Percentiles rank a stretch among this genome's conserved stretches.
Conservation (phyloP, 2,797 vertebrate species). For the Lacerta viridis region DNA sequence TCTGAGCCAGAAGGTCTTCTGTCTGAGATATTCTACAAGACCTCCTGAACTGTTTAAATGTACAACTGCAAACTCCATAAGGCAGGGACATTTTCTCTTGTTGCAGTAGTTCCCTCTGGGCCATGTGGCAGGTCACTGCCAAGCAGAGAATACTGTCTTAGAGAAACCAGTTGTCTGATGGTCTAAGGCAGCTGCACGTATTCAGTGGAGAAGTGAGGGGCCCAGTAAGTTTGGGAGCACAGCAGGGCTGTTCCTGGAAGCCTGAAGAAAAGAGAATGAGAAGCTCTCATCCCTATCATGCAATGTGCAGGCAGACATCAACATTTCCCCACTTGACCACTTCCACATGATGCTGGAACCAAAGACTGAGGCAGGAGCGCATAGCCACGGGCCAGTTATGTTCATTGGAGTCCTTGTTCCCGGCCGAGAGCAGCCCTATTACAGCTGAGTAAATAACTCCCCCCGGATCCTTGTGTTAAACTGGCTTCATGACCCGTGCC, state of each 20-base stretch:
- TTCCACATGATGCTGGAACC: background rate
- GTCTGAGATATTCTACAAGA: background rate
- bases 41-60: background rate
- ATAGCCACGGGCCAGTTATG: background rate
- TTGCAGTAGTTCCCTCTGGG: background rate
- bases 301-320: background rate
- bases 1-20: background rate
- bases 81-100: background rate
- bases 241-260: background rate
- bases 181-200: background rate
- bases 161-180: too few species aligned
- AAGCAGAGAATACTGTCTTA: background rate
- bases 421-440: slow-evolving; percentile 11
- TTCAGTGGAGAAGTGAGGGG: background rate
- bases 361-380: background rate
- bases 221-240: background rate
- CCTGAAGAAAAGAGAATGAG: too few species aligned
- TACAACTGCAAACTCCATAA: background rate
- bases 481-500: slow-evolving; percentile 55
- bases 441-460: slow-evolving; percentile 37
- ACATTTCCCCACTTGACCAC: background rate
- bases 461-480: slow-evolving; percentile 21
- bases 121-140: background rate
- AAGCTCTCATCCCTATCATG: too few species aligned
- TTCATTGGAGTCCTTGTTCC: background rate